These are phyloP conservation scores for Hirundichthys speculiger DNA, from an alignment of 2,113 vertebrate species.

Conservation along the genomic window DNA sequence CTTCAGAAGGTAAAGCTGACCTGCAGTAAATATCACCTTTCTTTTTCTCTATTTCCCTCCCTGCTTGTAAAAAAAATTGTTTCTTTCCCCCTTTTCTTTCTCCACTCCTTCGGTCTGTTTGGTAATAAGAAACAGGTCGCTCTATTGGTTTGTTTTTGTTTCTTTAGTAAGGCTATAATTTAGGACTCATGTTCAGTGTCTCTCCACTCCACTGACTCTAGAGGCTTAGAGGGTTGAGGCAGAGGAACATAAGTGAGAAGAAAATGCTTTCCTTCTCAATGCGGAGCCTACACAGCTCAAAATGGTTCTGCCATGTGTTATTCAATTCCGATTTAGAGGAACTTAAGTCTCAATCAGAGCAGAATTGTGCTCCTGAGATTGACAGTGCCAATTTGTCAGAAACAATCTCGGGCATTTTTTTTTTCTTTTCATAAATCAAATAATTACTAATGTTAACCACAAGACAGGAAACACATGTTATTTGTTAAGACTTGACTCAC, in stretches of 20 bases:
- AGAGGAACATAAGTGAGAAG: slow-evolving; percentile 60
- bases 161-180: slow-evolving; percentile 76
- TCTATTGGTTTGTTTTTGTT: slow-evolving; percentile 77
- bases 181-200: slow-evolving; percentile 78
- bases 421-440: slow-evolving; percentile 34
- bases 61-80: slow-evolving; percentile 48
- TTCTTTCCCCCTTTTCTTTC: slow-evolving; percentile 55
- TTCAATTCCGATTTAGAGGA: slow-evolving; percentile 53
- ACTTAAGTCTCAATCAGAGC: slow-evolving; percentile 58
- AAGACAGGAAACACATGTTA: slow-evolving; percentile 48
- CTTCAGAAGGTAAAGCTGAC: slow-evolving; percentile 54
- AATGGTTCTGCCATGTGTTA: slow-evolving; percentile 59
- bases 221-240: slow-evolving; percentile 63
- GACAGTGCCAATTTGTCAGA: slow-evolving; percentile 63
- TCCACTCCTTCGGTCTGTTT: slow-evolving; percentile 65
- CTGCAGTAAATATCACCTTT: slow-evolving; percentile 65
- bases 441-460: slow-evolving; percentile 54
- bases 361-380: slow-evolving; percentile 55
- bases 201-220: slow-evolving; percentile 61
- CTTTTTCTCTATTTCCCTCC: slow-evolving; percentile 35
- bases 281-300: slow-evolving; percentile 45
- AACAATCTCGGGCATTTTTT: slow-evolving; percentile 39
- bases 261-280: slow-evolving; percentile 58
- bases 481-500: slow-evolving; percentile 46
- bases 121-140: slow-evolving; percentile 78